These are phyloP conservation scores for Hoplodrina ambigua DNA, from an alignment of 2,888 invertebrate species.

Conservation along the genomic window DNA sequence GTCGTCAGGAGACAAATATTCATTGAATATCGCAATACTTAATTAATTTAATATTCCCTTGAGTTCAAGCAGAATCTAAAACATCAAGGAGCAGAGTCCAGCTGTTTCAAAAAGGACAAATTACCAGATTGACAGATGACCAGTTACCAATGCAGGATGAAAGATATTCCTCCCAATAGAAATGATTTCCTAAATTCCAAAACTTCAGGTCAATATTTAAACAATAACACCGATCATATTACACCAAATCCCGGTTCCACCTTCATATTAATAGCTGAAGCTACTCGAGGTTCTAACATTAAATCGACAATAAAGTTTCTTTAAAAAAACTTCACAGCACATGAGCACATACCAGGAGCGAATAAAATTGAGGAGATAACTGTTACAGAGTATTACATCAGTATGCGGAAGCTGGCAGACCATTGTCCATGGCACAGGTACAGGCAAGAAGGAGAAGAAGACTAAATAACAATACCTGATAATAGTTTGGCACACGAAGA, in stretches of 20 bases:
- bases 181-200: constrained; percentile 8
- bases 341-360: constrained; percentile 52
- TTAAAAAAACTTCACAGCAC: constrained; percentile 42
- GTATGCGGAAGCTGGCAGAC: constrained; percentile 76
- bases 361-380: constrained; percentile 49
- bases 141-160: not conserved
- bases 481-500: not conserved
- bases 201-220: not conserved
- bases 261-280: constrained; percentile 43
- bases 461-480: not conserved
- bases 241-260: constrained; percentile 26
- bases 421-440: constrained; percentile 61
- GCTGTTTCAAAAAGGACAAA: not conserved
- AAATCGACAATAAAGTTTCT: constrained; percentile 51
- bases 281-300: constrained; percentile 37
- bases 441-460: constrained; percentile 38
- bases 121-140: too few relatives aligned
- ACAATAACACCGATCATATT: constrained; percentile 39
- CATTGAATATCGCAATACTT: not conserved
- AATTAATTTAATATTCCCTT: not conserved
- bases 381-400: constrained; percentile 69
- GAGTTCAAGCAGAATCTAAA: not conserved
- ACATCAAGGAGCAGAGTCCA: not conserved
- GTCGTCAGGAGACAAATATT: not conserved
- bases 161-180: not conserved